A percentile compares a stretch with the other conserved stretches of the same genome.
Evolutionary conservation across 1,140 invertebrate genomes (phyloP).

Genomic region (Bombus sibiricus): DNA sequence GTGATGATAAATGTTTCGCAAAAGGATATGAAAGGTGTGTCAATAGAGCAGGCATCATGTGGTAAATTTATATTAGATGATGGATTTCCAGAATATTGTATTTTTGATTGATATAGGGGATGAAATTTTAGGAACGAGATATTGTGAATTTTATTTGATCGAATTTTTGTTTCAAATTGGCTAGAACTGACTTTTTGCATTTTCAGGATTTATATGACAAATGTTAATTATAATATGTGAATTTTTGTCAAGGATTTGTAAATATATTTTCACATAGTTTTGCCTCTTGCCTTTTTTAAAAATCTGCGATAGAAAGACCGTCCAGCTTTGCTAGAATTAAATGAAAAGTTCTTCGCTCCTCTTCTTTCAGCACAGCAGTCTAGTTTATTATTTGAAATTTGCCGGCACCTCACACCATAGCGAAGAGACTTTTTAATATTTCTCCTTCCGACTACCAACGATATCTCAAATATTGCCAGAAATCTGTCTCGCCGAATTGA

Average conservation of each 20-base stretch:
- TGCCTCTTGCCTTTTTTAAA: neutral
- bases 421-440: neutral
- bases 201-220: no score
- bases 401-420: neutral
- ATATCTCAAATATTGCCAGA: neutral
- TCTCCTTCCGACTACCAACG: neutral
- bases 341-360: neutral
- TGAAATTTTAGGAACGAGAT: neutral
- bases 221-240: no score
- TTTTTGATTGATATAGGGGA: neutral
- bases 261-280: no score
- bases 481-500: neutral
- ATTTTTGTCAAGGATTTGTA: no score
- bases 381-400: neutral
- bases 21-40: neutral
- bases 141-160: neutral
- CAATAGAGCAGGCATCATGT: no score
- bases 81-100: neutral
- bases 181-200: no score
- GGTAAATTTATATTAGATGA: no score
- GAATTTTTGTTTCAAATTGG: neutral
- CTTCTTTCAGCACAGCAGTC: neutral
- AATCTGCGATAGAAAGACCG: neutral
- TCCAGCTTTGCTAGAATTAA: neutral
- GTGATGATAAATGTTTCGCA: neutral